Evolutionary conservation across 2,797 vertebrate genomes (phyloP), one percentile per base, ranked within the genome.

Genomic region (Hoplostethus atlanticus): DNA sequence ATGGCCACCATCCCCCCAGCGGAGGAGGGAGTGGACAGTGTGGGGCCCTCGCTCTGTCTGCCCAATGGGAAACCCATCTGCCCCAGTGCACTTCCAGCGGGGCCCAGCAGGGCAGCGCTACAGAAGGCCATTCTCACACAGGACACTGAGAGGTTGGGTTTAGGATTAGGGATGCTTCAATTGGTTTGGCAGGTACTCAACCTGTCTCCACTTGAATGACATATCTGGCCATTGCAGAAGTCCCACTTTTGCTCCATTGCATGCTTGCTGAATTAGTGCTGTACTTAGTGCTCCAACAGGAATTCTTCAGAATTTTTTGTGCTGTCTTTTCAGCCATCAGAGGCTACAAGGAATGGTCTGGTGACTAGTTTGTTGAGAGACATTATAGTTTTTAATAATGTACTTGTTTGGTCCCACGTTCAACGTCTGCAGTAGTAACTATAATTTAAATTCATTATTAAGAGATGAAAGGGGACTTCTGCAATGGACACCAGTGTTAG

Each of bases 91-190:
- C 92, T 98, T 71, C 96, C 95, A 0, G 84, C 94, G 0, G 97
- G 96, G 5, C 92, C 95, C 12, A 96, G 94, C 82, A 95, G 96
- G 30, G 95, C 96, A 11, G 93, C 96, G 16, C 93, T 97, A 64
- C 96, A 97, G 86, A 96, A 96, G 79, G 97, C 96, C 12, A 93
- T 98, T 63, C 93, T 97, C 55, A 95, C 95, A 15, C 97, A 98
- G 86, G 97, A 97, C 76, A 94, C 95, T 0, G 97, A 98, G 84
- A 95, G 96, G 97, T 97, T 6, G 31, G 80, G 21, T 17, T 51
- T 59, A 8, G 17, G 15, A 55, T 66, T 62, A 46, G 3, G 2
- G 40, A 44, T 4, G 15, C 15, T 47, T 47, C 42, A 6, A 44
- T 16, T 47, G 44, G 16, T 3, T 9, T 44, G 31, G 7, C 46